Evolutionary conservation across 2,113 vertebrate species (phyloP).

Genomic region (Pelobates fuscus): DNA sequence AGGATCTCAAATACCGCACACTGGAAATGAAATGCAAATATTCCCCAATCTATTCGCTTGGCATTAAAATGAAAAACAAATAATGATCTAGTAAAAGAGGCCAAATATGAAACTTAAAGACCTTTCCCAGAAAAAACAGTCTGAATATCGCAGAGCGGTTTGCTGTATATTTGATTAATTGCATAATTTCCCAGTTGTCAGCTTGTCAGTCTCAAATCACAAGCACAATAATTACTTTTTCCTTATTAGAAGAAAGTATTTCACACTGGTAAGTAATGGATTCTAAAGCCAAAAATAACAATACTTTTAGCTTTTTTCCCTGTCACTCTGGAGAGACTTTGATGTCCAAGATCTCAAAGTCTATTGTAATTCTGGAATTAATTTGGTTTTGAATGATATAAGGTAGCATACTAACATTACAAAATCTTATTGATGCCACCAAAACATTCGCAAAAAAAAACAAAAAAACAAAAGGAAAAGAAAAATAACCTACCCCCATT

Average conservation of each 20-base stretch:
- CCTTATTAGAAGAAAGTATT: conserved; percentile 13
- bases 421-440: too few species aligned
- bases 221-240: conserved; percentile 39
- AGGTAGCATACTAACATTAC: too few species aligned
- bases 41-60: conserved; percentile 40
- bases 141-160: conserved; percentile 17
- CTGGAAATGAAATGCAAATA: conserved; percentile 41
- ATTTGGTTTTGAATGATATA: conserved; percentile 6
- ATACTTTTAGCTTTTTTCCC: conserved; percentile 22
- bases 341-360: not conserved
- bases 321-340: not conserved
- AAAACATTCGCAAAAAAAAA: not conserved
- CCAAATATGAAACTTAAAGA: conserved; percentile 45
- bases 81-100: conserved; percentile 21
- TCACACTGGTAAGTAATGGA: not conserved
- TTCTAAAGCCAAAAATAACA: conserved; percentile 36
- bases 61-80: conserved; percentile 33
- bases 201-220: conserved; percentile 38
- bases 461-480: not conserved
- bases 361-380: conserved; percentile 6
- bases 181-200: conserved; percentile 40
- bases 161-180: conserved; percentile 45
- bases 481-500: not conserved
- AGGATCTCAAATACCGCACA: conserved; percentile 60
- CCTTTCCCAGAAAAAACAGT: conserved; percentile 37